phyloP scores from a whole-genome alignment of 1,140 invertebrate genomes.

The Antheraea pernyi region DNA sequence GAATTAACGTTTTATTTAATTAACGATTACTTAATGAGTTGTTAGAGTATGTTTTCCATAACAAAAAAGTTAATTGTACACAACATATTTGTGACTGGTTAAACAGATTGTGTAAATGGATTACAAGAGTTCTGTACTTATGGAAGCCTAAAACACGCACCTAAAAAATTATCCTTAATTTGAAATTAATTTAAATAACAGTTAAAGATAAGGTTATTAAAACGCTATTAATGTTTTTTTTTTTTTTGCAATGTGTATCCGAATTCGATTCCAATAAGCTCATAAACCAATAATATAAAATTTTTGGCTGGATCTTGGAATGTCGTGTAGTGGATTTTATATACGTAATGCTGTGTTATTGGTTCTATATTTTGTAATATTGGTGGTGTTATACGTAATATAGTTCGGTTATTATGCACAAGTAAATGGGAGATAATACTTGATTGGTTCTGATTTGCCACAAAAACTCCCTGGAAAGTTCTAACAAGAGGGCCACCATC shows the following conservation, averaged over 20 bases:
- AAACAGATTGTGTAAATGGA: background rate
- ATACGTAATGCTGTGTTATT: too few species aligned
- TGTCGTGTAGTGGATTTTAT: too few species aligned
- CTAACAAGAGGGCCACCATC: too few species aligned
- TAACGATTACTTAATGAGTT: conserved; percentile 11
- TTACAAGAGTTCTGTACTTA: background rate
- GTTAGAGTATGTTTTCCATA: background rate
- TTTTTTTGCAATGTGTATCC: background rate
- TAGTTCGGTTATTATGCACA: too few species aligned
- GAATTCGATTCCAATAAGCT: background rate
- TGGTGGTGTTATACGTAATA: too few species aligned
- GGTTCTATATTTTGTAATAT: too few species aligned
- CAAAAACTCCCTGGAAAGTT: too few species aligned
- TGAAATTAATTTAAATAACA: background rate
- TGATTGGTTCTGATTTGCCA: too few species aligned
- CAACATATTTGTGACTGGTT: background rate
- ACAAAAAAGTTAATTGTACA: background rate
- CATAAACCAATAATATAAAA: too few species aligned
- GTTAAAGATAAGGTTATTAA: background rate
- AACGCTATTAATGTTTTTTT: background rate
- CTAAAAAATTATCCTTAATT: background rate
- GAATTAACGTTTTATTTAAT: conserved; percentile 20
- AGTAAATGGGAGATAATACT: too few species aligned
- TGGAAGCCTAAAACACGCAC: background rate
- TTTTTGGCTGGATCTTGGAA: too few species aligned